Evolutionary conservation across 2,888 invertebrate genomes (phyloP).

Genomic region (Oxycera nigricornis): DNA sequence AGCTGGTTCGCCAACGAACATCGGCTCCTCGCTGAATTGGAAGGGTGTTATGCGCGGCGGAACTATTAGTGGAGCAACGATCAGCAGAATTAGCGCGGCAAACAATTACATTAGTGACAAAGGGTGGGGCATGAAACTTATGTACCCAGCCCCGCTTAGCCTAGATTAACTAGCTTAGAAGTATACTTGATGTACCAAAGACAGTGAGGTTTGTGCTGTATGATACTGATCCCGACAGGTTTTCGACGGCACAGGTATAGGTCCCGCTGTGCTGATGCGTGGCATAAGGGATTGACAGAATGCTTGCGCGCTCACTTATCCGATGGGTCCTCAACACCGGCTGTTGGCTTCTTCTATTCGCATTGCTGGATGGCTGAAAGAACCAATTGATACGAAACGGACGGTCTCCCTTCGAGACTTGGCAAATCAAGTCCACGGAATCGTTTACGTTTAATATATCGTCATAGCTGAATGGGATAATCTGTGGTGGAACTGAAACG

Average conservation of each 20-base stretch:
- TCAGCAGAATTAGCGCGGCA: no score
- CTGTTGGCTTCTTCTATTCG: slow-evolving; percentile 49
- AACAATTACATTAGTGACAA: no score
- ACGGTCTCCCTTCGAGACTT: slow-evolving; percentile 73
- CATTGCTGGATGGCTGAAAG: slow-evolving; percentile 52
- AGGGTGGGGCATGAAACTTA: no score
- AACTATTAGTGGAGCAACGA: slow-evolving; percentile 60
- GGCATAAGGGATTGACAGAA: slow-evolving; percentile 67
- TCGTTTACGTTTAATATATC: slow-evolving; percentile 75
- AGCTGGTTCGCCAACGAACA: slow-evolving; percentile 75
- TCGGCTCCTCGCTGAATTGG: slow-evolving; percentile 75
- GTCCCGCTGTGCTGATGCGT: slow-evolving; percentile 69
- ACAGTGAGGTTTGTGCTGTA: slow-evolving; percentile 68
- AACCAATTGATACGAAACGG: slow-evolving; percentile 75
- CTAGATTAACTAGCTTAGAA: no score
- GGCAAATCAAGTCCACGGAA: slow-evolving; percentile 74
- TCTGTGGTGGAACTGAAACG: slow-evolving; percentile 81
- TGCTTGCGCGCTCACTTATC: slow-evolving; percentile 70
- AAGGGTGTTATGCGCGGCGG: slow-evolving; percentile 77
- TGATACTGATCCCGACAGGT: slow-evolving; percentile 65
- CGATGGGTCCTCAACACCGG: slow-evolving; percentile 65
- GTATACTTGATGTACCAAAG: slow-evolving; percentile 68
- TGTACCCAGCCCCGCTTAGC: no score
- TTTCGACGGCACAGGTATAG: slow-evolving; percentile 67
- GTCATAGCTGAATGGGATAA: slow-evolving; percentile 78